These are phyloP conservation scores for Burhinus oedicnemus DNA, from an alignment of 2,113 vertebrate genomes.

Conservation along the genomic window DNA sequence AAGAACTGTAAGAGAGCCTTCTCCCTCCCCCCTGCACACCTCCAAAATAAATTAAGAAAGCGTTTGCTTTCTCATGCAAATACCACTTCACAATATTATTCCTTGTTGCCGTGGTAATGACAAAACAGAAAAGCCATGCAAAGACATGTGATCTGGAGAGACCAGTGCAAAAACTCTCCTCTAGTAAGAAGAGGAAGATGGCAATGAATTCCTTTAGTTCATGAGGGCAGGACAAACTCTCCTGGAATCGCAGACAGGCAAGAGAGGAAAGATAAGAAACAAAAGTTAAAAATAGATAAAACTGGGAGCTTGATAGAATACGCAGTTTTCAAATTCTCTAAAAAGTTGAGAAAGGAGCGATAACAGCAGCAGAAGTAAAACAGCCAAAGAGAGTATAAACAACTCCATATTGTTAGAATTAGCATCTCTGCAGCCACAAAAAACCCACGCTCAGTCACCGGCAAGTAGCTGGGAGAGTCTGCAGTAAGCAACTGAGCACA, in stretches of 20 bases:
- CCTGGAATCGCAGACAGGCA: not conserved
- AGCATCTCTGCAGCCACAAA: not conserved
- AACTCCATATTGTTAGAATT: not conserved
- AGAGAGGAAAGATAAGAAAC: not conserved
- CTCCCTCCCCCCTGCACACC: not conserved
- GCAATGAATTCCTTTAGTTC: not conserved
- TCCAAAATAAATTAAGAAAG: slow-evolving; percentile 37
- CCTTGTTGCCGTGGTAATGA: not conserved
- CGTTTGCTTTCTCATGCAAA: slow-evolving; percentile 41
- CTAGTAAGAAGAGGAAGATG: not conserved
- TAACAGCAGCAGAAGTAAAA: not conserved
- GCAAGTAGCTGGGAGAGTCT: not conserved
- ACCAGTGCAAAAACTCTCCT: not conserved
- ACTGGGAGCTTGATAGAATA: not conserved
- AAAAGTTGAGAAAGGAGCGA: not conserved
- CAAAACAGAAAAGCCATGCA: slow-evolving; percentile 54
- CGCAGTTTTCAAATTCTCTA: not conserved
- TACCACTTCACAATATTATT: slow-evolving; percentile 60
- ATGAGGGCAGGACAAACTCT: not conserved
- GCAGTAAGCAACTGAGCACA: not conserved
- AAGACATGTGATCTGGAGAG: slow-evolving; percentile 26
- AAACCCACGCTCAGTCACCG: not conserved
- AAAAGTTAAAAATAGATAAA: not conserved
- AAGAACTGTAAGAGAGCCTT: not conserved
- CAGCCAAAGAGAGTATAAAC: not conserved